Conservation (phyloP, 1,140 invertebrate genomes). For the Dinothrombium tinctorium region DNA sequence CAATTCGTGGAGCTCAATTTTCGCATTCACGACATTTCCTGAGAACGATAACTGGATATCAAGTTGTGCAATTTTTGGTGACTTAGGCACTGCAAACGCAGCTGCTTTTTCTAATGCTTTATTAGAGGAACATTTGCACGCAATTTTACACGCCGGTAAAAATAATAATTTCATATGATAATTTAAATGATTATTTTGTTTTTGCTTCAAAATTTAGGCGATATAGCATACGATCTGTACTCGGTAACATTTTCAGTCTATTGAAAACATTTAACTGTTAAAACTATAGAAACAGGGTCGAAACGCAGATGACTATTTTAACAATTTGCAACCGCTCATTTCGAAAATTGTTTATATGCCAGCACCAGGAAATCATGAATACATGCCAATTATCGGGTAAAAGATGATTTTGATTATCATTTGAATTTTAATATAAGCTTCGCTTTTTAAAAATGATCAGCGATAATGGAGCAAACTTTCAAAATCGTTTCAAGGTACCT, state of each 20-base stretch:
- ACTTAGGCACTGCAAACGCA: slow-evolving; percentile 29
- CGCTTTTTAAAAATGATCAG: neutral
- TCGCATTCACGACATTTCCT: too few relatives aligned
- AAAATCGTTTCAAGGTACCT: slow-evolving; percentile 40
- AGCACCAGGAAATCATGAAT: slow-evolving; percentile 75
- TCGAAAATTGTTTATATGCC: slow-evolving; percentile 76
- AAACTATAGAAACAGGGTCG: too few relatives aligned
- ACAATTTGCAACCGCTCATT: slow-evolving; percentile 58
- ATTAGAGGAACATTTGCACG: slow-evolving; percentile 29
- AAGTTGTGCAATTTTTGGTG: slow-evolving; percentile 26
- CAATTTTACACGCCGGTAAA: slow-evolving; percentile 28
- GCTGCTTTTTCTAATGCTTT: too few relatives aligned
- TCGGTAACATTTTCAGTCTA: slow-evolving; percentile 25
- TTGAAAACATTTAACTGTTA: neutral
- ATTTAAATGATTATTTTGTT: neutral
- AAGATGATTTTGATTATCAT: too few relatives aligned
- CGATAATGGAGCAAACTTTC: slow-evolving; percentile 1
- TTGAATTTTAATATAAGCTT: too few relatives aligned
- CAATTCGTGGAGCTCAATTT: too few relatives aligned
- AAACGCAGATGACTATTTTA: slow-evolving; percentile 77
- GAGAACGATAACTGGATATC: slow-evolving; percentile 27
- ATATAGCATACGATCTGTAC: slow-evolving; percentile 90
- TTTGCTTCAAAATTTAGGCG: slow-evolving; percentile 20
- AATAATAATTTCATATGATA: too few relatives aligned
- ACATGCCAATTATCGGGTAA: too few relatives aligned